Evolutionary conservation across 1,140 invertebrate genomes (phyloP).

Genomic region (Pemphigus obesinymphae): DNA sequence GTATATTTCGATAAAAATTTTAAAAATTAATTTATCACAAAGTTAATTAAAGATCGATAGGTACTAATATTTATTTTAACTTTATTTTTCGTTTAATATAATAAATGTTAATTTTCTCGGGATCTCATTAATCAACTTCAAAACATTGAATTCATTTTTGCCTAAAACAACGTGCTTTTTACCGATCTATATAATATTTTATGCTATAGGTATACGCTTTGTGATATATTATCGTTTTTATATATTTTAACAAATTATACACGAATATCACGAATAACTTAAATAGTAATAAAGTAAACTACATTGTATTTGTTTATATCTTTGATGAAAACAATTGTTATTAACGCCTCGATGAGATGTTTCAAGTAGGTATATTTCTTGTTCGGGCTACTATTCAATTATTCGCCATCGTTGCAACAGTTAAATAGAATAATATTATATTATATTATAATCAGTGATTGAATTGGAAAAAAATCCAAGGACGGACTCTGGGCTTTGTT

Average conservation of each 20-base stretch:
- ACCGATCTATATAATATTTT: background rate
- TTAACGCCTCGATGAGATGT: background rate
- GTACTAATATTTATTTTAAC: background rate
- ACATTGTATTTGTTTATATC: too few relatives aligned
- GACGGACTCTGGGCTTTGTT: too few relatives aligned
- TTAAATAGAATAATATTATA: too few relatives aligned
- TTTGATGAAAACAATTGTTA: background rate
- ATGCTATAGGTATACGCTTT: background rate
- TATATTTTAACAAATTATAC: too few relatives aligned
- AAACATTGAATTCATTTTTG: conserved; percentile 7
- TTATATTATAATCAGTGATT: too few relatives aligned
- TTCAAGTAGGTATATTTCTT: background rate
- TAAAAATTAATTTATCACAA: background rate
- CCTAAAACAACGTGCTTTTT: background rate
- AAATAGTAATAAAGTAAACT: too few relatives aligned
- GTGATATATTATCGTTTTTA: too few relatives aligned
- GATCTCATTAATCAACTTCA: conserved; percentile 22
- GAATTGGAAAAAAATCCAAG: too few relatives aligned
- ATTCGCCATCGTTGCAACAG: background rate
- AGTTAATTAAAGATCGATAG: background rate
- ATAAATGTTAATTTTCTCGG: background rate
- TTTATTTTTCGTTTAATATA: conserved; percentile 12
- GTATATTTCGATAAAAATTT: background rate
- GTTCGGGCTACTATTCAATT: background rate
- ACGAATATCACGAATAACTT: too few relatives aligned